Evolutionary conservation across 2,888 invertebrate species (phyloP).

Genomic region (Griposia aprilina): DNA sequence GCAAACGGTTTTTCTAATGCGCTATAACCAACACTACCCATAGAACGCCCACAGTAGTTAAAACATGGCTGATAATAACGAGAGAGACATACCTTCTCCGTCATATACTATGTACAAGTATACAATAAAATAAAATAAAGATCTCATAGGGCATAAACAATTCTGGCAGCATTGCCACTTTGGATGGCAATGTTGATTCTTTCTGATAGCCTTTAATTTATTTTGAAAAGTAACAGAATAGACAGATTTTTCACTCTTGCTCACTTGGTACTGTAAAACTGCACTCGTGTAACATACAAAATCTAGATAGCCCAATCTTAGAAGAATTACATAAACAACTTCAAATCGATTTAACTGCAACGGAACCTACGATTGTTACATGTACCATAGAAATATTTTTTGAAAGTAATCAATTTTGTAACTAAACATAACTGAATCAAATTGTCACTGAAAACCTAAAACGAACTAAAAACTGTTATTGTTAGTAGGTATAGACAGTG

Average conservation of each 20-base stretch:
- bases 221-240: background rate
- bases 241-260: background rate
- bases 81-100: no score
- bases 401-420: no score
- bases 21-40: no score
- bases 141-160: no score
- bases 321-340: background rate
- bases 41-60: no score
- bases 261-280: background rate
- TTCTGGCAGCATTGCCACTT: no score
- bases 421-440: constrained; percentile 13
- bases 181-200: no score
- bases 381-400: background rate
- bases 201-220: background rate
- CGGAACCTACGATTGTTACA: constrained; percentile 1
- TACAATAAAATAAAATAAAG: no score
- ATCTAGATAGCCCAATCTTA: background rate
- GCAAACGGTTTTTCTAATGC: no score
- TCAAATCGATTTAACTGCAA: background rate
- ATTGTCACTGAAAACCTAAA: constrained; percentile 29
- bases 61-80: no score
- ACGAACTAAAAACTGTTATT: background rate
- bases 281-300: background rate
- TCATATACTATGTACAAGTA: no score
- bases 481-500: background rate